Evolutionary conservation across 2,888 invertebrate genomes (phyloP).

Genomic region (Junonia oenone): DNA sequence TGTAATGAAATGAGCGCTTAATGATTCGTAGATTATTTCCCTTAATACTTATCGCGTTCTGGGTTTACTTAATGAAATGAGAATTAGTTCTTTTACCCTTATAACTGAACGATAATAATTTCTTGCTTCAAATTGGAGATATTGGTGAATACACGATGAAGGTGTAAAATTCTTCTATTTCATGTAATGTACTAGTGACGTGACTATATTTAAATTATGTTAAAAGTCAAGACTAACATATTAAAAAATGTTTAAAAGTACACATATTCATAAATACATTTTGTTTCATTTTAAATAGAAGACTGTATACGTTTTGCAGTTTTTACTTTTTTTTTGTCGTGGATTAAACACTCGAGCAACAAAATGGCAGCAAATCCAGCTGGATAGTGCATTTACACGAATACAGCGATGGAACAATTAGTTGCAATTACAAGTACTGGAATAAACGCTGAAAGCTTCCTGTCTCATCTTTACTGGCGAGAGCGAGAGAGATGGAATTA

Average conservation of each 20-base stretch:
- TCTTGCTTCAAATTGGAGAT: not conserved
- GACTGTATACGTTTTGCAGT: not conserved
- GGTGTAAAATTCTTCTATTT: not conserved
- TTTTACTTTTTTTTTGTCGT: not conserved
- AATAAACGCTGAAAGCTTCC: slow-evolving; percentile 7
- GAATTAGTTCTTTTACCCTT: not conserved
- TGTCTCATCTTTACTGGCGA: not conserved
- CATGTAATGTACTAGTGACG: not conserved
- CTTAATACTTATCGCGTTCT: slow-evolving; percentile 17
- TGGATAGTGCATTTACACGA: not conserved
- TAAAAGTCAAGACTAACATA: too few species aligned
- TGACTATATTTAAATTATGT: not conserved
- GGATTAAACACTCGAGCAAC: not conserved
- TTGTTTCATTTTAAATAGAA: too few species aligned
- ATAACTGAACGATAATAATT: not conserved
- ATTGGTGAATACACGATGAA: not conserved
- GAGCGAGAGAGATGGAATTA: not conserved
- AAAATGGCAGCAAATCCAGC: not conserved
- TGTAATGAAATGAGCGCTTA: slow-evolving; percentile 49
- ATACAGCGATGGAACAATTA: slow-evolving; percentile 5
- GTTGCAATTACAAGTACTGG: not conserved
- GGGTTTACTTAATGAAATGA: slow-evolving; percentile 17
- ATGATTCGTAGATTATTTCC: slow-evolving; percentile 52
- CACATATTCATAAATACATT: too few species aligned
- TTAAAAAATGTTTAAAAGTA: too few species aligned